Conservation (phyloP, 2,888 invertebrate species). For the Elmis aenea region DNA sequence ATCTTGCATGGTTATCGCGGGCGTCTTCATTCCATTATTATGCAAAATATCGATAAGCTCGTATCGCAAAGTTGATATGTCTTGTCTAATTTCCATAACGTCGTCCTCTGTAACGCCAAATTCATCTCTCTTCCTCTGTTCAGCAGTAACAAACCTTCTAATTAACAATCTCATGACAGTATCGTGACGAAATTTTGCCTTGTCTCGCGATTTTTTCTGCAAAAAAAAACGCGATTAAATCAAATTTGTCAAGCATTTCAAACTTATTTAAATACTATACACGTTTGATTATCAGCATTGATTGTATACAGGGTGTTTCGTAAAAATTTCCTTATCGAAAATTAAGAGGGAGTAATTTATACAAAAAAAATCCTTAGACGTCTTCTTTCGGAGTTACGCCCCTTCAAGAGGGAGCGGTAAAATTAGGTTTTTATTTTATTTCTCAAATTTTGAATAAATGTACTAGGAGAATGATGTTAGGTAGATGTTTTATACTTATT, state of each 20-base stretch:
- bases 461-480: no score
- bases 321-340: no score
- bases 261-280: background rate
- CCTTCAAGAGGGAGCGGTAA: no score
- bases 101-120: constrained; percentile 95
- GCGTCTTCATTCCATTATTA: constrained; percentile 84
- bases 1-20: constrained; percentile 63
- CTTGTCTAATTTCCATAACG: constrained; percentile 96
- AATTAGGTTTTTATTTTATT: no score
- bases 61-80: constrained; percentile 90
- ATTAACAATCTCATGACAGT: constrained; percentile 84
- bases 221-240: no score
- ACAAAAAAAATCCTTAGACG: no score
- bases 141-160: constrained; percentile 75
- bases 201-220: constrained; percentile 69
- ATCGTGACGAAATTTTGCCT: constrained; percentile 69
- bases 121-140: constrained; percentile 83
- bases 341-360: no score
- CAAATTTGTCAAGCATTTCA: background rate
- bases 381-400: no score
- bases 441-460: no score
- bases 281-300: no score
- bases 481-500: no score
- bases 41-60: constrained; percentile 88
- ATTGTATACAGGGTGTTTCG: no score